Percentiles rank a stretch among this genome's conserved stretches.
phyloP scores from a whole-genome alignment of 2,797 vertebrate species.

The Fistularia tabacaria region DNA sequence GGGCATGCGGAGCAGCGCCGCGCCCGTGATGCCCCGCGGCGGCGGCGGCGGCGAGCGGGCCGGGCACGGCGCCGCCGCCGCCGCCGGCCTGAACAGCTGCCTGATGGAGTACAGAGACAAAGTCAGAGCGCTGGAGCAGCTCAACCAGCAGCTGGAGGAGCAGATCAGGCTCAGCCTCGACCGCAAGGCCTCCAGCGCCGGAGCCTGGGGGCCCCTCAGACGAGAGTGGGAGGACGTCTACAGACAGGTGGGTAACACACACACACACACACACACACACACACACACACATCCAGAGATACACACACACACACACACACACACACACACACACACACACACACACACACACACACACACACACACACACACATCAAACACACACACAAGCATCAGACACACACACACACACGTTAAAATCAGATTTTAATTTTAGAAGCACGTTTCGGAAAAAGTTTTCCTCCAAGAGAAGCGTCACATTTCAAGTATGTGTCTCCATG shows the following conservation, averaged over 20 bases:
- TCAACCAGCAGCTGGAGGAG: conserved; percentile 89
- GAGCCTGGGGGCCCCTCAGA: conserved; percentile 79
- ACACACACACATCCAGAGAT: too few relatives aligned
- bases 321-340: too few relatives aligned
- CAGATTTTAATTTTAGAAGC: too few relatives aligned
- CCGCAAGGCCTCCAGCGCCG: conserved; percentile 77
- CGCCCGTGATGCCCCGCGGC: conserved; percentile 64
- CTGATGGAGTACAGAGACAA: conserved; percentile 91
- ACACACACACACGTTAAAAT: too few relatives aligned
- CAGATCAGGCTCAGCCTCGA: conserved; percentile 85
- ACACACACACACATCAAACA: too few relatives aligned
- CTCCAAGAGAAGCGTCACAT: too few relatives aligned
- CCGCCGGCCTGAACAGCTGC: conserved; percentile 80
- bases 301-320: too few relatives aligned
- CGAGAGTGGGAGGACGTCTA: conserved; percentile 88
- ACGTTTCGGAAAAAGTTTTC: too few relatives aligned
- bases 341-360: too few relatives aligned
- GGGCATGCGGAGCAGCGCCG: conserved; percentile 80
- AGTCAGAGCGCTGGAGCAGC: conserved; percentile 83
- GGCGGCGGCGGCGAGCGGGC: conserved; percentile 53
- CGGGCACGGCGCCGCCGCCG: conserved; percentile 34
- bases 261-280: too few relatives aligned
- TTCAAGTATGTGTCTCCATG: too few relatives aligned
- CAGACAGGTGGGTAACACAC: conserved; percentile 76
- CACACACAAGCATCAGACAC: too few relatives aligned